Evolutionary conservation across 1,140 invertebrate genomes (phyloP).

Genomic region (Triops cancriformis): DNA sequence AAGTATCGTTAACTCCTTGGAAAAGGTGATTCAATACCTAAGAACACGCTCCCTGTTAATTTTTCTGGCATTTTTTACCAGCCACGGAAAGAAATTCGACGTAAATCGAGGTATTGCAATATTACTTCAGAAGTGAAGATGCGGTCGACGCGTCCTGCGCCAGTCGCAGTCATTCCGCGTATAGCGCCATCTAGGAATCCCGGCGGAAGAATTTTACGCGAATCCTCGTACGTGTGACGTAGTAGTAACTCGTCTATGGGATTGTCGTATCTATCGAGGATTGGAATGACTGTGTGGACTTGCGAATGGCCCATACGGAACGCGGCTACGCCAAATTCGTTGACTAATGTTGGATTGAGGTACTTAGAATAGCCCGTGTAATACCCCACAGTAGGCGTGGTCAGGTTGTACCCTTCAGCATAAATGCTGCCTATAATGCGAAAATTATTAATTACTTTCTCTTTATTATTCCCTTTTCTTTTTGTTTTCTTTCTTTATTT

Average conservation of each 20-base stretch:
- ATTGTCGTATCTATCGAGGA: constrained; percentile 54
- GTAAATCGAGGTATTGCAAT: background rate
- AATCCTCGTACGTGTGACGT: constrained; percentile 31
- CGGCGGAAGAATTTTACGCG: constrained; percentile 29
- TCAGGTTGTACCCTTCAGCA: constrained; percentile 31
- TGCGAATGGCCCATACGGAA: constrained; percentile 80
- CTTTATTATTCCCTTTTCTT: too few species aligned
- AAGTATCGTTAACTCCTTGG: constrained; percentile 42
- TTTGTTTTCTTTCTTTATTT: too few species aligned
- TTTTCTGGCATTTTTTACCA: too few species aligned
- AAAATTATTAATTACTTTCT: too few species aligned
- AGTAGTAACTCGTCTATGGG: constrained; percentile 25
- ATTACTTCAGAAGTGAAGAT: constrained; percentile 25
- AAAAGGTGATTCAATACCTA: constrained; percentile 40
- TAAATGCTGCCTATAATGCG: background rate
- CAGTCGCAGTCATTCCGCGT: constrained; percentile 29
- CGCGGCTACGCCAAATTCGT: constrained; percentile 75
- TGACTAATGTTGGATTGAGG: constrained; percentile 67
- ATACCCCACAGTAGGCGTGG: constrained; percentile 32
- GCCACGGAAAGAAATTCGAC: too few species aligned
- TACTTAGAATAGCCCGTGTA: constrained; percentile 68
- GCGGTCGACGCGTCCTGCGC: constrained; percentile 23
- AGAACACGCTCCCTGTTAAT: background rate
- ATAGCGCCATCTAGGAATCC: constrained; percentile 31
- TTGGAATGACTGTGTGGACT: constrained; percentile 52